phyloP scores from a whole-genome alignment of 2,113 vertebrate species.

The Macroglossus sobrinus region DNA sequence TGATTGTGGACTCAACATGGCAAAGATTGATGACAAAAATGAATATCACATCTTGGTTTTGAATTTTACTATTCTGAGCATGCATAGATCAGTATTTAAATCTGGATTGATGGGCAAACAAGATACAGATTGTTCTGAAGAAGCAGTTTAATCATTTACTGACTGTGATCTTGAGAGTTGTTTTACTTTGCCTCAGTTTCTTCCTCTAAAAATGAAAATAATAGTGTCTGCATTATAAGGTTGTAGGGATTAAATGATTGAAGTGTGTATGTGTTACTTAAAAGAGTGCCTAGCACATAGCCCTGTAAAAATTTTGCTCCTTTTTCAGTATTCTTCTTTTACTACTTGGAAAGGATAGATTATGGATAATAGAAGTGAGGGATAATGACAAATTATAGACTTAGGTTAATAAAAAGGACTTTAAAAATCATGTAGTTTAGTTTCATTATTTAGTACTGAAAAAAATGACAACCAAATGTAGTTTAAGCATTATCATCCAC shows the following conservation, averaged over 20 bases:
- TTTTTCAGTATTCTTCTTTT: not conserved
- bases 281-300: not conserved
- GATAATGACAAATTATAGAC: not conserved
- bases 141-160: not conserved
- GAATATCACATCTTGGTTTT: not conserved
- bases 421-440: not conserved
- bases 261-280: not conserved
- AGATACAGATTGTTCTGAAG: not conserved
- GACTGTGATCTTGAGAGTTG: not conserved
- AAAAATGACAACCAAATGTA: not conserved
- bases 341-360: not conserved
- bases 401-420: not conserved
- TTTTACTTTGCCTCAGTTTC: not conserved
- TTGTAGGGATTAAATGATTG: not conserved
- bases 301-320: not conserved
- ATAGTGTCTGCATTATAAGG: not conserved
- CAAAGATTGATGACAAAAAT: not conserved
- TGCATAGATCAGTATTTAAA: not conserved
- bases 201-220: not conserved
- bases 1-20: not conserved
- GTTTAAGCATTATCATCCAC: not conserved
- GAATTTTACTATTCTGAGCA: not conserved
- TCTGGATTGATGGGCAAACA: not conserved
- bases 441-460: not conserved
- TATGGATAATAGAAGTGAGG: not conserved